These are phyloP conservation scores for Pristionchus maxplancki DNA, from an alignment of 2,888 invertebrate genomes.

Conservation along the genomic window DNA sequence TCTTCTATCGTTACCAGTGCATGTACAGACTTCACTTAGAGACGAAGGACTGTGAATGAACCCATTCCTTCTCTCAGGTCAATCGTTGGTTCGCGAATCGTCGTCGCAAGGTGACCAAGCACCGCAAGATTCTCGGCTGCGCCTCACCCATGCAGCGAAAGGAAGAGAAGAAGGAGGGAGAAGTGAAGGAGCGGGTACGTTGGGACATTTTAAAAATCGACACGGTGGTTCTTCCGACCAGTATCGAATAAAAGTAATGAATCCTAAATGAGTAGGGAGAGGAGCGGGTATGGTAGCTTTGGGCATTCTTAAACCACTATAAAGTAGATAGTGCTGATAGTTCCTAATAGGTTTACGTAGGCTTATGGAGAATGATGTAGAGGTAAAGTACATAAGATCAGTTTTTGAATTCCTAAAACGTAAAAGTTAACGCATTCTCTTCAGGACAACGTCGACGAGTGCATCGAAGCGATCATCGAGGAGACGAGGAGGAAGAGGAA, in stretches of 20 bases:
- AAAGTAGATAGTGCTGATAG: no score
- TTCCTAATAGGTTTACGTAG: no score
- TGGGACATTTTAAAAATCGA: no score
- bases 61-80: constrained; percentile 53
- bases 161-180: neutral
- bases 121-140: constrained; percentile 42
- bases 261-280: neutral
- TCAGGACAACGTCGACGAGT: constrained; percentile 23
- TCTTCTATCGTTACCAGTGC: neutral
- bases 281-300: no score
- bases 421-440: neutral
- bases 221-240: no score
- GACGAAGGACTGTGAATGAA: neutral
- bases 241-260: neutral
- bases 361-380: no score
- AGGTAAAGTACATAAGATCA: no score
- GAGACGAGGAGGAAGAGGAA: constrained; percentile 7
- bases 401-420: no score
- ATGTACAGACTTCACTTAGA: no score
- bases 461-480: constrained; percentile 31
- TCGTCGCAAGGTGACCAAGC: constrained; percentile 59
- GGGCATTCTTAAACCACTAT: no score
- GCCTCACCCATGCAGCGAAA: neutral
- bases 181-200: neutral
- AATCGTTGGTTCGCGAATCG: constrained; percentile 65